Evolutionary conservation across 2,888 invertebrate species (phyloP).

Genomic region (Idaea straminata): DNA sequence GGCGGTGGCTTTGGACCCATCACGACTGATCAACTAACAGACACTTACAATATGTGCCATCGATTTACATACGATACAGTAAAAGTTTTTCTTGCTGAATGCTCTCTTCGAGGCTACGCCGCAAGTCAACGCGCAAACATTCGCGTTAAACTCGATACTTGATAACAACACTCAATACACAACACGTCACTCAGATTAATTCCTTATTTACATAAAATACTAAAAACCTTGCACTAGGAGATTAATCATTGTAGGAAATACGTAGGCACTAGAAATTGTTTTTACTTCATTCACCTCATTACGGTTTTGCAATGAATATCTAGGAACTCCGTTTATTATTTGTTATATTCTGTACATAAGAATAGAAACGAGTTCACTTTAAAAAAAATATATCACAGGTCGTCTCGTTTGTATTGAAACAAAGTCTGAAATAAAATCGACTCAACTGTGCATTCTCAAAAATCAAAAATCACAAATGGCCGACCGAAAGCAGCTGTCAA

Average conservation of each 20-base stretch:
- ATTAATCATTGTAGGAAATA: constrained; percentile 72
- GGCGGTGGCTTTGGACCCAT: constrained; percentile 80
- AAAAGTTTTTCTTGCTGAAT: constrained; percentile 11
- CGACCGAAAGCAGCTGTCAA: constrained; percentile 52
- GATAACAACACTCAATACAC: constrained; percentile 56
- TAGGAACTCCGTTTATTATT: constrained; percentile 33
- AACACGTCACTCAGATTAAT: constrained; percentile 62
- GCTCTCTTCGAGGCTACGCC: constrained; percentile 30
- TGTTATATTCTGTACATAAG: constrained; percentile 16
- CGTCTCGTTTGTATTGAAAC: constrained; percentile 11
- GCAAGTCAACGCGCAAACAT: constrained; percentile 27
- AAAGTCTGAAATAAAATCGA: constrained; percentile 30
- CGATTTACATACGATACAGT: constrained; percentile 30
- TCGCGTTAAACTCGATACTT: constrained; percentile 46
- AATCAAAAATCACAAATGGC: constrained; percentile 55
- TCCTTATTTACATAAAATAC: constrained; percentile 68
- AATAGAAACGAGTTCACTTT: constrained; percentile 36
- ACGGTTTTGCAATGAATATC: constrained; percentile 30
- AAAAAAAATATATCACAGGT: constrained; percentile 2
- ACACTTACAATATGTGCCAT: constrained; percentile 48
- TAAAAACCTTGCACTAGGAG: constrained; percentile 70
- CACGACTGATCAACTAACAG: constrained; percentile 36
- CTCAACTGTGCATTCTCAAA: constrained; percentile 16
- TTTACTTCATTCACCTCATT: constrained; percentile 56
- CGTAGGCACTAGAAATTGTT: constrained; percentile 69